A percentile compares a stretch with the other conserved stretches of the same genome.
These are phyloP conservation scores for Galerucella calmariensis DNA, from an alignment of 2,888 invertebrate genomes.

Conservation along the genomic window DNA sequence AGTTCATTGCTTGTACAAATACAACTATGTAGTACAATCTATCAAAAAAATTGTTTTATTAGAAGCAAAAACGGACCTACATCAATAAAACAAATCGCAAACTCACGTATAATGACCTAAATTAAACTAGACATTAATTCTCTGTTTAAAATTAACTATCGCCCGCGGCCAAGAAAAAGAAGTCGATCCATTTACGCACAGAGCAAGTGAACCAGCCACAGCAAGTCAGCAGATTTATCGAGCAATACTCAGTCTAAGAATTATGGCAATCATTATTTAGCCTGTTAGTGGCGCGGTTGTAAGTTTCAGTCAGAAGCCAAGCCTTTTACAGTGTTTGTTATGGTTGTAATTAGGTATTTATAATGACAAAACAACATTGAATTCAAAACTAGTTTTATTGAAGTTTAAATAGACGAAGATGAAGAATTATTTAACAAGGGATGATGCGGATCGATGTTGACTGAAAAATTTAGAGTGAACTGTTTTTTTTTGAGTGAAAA, in stretches of 20 bases:
- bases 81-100: background rate
- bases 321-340: conserved; percentile 39
- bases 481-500: no score
- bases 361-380: conserved; percentile 24
- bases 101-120: conserved; percentile 2
- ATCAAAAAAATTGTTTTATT: background rate
- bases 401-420: background rate
- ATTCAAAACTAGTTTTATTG: conserved; percentile 22
- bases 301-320: conserved; percentile 34
- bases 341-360: conserved; percentile 37
- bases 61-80: background rate
- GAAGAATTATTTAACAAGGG: background rate
- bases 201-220: conserved; percentile 15
- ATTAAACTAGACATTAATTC: conserved; percentile 14
- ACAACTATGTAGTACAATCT: no score
- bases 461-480: no score
- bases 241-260: conserved; percentile 19
- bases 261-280: conserved; percentile 40
- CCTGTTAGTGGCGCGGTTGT: conserved; percentile 35
- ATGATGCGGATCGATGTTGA: no score
- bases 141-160: conserved; percentile 2
- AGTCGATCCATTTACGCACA: conserved; percentile 12
- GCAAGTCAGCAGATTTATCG: conserved; percentile 28
- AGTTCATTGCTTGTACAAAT: no score
- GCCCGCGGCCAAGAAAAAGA: conserved; percentile 2